phyloP scores from a whole-genome alignment of 2,797 vertebrate genomes.

The Chelonia mydas region DNA sequence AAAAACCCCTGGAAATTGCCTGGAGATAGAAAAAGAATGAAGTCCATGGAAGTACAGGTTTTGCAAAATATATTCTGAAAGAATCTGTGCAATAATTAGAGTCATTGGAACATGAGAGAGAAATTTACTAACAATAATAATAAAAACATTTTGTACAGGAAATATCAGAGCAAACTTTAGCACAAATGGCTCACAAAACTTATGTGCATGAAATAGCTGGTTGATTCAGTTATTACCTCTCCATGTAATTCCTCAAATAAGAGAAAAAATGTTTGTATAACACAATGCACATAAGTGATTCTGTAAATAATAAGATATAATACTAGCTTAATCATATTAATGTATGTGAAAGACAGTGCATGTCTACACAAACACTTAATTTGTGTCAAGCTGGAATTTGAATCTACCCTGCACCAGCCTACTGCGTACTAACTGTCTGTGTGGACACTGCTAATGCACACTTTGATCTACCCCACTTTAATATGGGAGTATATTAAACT shows the following conservation, averaged over 20 bases:
- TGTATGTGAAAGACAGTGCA: neutral
- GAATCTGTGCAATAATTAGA: neutral
- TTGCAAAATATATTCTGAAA: neutral
- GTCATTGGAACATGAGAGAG: neutral
- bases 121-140: neutral
- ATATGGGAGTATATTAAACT: neutral
- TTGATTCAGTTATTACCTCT: neutral
- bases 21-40: neutral
- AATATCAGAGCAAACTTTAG: neutral
- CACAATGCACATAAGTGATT: neutral
- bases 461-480: neutral
- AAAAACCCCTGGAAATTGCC: accelerated
- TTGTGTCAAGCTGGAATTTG: neutral
- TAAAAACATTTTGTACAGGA: neutral
- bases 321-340: neutral
- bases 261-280: neutral
- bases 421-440: neutral
- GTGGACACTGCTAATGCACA: neutral
- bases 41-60: neutral
- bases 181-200: neutral
- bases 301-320: neutral
- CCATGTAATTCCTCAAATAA: neutral
- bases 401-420: neutral
- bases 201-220: neutral
- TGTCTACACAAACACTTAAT: neutral